Evolutionary conservation across 2,797 vertebrate species (phyloP).

Genomic region (Pangasius sanitwongsei): DNA sequence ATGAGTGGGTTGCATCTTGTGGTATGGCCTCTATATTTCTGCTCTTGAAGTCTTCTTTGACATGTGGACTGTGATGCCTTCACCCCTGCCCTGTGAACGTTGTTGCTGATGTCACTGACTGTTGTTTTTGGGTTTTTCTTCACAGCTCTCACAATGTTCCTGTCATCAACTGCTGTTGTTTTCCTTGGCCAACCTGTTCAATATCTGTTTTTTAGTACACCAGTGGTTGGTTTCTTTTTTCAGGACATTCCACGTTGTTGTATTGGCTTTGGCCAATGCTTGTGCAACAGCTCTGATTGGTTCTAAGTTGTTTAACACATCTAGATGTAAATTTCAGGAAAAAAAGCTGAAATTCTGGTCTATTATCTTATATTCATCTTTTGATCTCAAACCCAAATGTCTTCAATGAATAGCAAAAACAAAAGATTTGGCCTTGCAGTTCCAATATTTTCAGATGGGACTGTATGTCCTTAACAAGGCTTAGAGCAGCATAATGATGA

Average conservation of each 20-base stretch:
- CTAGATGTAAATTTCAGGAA: neutral
- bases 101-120: neutral
- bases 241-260: neutral
- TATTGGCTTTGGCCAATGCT: neutral
- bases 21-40: neutral
- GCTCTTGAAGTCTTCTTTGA: neutral
- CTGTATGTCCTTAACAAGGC: neutral
- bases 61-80: neutral
- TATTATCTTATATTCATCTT: neutral
- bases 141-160: neutral
- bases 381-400: slow-evolving; percentile 2
- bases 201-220: neutral
- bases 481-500: neutral
- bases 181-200: neutral
- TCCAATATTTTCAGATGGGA: neutral
- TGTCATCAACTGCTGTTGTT: neutral
- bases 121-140: neutral
- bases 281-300: neutral
- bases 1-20: neutral
- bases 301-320: neutral
- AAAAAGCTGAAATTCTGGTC: neutral
- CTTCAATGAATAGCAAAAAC: neutral
- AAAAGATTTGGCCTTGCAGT: neutral
- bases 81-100: neutral
- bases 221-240: neutral